Percentiles rank a stretch among this genome's conserved stretches.
Conservation (phyloP, 1,140 invertebrate species). For the Antheraea mylitta region DNA sequence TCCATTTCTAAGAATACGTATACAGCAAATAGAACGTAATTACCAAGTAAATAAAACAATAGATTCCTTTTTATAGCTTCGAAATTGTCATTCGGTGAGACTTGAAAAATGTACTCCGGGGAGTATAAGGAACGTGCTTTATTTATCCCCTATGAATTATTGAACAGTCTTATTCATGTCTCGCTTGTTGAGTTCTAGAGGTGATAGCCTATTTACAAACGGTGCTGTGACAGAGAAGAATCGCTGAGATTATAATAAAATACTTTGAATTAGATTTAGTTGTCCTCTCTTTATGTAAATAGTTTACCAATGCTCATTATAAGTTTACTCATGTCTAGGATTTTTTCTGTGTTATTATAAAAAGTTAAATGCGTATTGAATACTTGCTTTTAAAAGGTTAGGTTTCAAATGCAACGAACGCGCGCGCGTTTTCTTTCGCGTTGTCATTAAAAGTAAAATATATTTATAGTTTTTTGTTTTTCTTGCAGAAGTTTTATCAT, state of each 20-base stretch:
- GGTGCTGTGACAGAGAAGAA: background rate
- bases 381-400: too few relatives aligned
- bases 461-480: too few relatives aligned
- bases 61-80: constrained; percentile 14
- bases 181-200: constrained; percentile 22
- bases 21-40: background rate
- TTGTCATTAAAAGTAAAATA: too few relatives aligned
- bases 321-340: too few relatives aligned
- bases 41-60: background rate
- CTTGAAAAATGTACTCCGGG: constrained; percentile 65
- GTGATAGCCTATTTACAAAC: background rate
- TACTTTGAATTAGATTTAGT: background rate
- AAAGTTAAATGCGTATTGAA: too few relatives aligned
- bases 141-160: constrained; percentile 67
- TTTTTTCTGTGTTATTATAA: too few relatives aligned
- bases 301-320: too few relatives aligned
- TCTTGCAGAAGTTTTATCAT: too few relatives aligned
- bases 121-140: constrained; percentile 47
- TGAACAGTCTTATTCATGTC: constrained; percentile 54
- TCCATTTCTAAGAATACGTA: too few relatives aligned
- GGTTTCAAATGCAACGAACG: too few relatives aligned
- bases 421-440: too few relatives aligned
- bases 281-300: too few relatives aligned
- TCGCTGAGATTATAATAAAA: background rate
- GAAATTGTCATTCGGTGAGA: constrained; percentile 41